Evolutionary conservation across 2,113 vertebrate genomes (phyloP).

Genomic region (Azemiops feae): DNA sequence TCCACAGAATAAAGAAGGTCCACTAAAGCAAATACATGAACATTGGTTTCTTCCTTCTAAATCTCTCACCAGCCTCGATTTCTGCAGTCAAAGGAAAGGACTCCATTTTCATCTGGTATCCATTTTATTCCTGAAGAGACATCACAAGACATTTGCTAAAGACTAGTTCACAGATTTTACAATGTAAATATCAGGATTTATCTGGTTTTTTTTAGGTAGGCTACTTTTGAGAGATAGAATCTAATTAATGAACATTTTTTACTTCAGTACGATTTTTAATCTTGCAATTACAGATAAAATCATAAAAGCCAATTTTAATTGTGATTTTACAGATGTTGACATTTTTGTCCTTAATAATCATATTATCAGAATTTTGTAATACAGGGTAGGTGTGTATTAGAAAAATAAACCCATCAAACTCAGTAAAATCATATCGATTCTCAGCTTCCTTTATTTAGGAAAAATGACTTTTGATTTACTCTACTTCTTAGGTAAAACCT

Average conservation of each 20-base stretch:
- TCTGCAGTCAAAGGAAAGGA: conserved; percentile 90
- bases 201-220: not conserved
- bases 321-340: not conserved
- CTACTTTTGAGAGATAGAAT: not conserved
- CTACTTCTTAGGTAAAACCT: not conserved
- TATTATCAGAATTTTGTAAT: not conserved
- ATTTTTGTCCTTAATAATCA: not conserved
- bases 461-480: not conserved
- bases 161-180: not conserved
- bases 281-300: not conserved
- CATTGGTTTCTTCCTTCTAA: not conserved
- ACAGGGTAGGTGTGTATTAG: not conserved
- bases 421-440: not conserved
- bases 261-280: not conserved
- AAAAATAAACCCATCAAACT: not conserved
- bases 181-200: not conserved
- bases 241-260: not conserved
- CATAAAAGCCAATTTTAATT: not conserved
- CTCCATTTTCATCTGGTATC: conserved; percentile 92
- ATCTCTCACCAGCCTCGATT: conserved; percentile 89
- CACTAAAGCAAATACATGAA: not conserved
- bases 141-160: conserved; percentile 36
- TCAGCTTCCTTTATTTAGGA: not conserved
- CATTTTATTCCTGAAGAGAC: conserved; percentile 86
- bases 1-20: not conserved